Evolutionary conservation across 1,140 invertebrate species (phyloP).

Genomic region (Bathynomus jamesi): DNA sequence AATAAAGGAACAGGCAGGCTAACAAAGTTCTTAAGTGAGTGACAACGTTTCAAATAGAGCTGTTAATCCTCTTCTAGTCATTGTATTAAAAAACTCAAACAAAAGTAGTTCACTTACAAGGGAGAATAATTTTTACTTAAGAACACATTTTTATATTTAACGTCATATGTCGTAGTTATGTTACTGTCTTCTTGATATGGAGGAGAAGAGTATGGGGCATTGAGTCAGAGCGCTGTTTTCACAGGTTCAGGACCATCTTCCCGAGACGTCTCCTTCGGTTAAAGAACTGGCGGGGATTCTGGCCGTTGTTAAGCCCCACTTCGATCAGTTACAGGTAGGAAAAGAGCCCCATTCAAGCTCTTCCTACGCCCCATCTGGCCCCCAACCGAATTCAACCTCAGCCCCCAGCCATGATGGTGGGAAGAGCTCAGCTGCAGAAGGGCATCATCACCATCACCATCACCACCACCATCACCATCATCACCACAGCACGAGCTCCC

Average conservation of each 20-base stretch:
- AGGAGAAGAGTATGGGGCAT: too few species aligned
- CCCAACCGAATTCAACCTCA: neutral
- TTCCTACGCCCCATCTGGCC: too few species aligned
- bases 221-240: neutral
- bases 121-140: too few species aligned
- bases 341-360: neutral
- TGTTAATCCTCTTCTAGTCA: too few species aligned
- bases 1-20: too few species aligned
- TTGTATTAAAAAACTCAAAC: too few species aligned
- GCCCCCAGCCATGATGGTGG: neutral
- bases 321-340: neutral
- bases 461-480: neutral
- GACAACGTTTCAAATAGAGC: too few species aligned
- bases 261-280: neutral
- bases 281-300: neutral
- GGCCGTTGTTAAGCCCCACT: neutral
- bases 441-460: neutral
- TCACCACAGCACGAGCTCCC: neutral
- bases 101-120: too few species aligned
- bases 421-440: neutral
- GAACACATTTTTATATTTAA: too few species aligned
- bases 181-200: too few species aligned
- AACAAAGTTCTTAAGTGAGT: too few species aligned
- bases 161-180: too few species aligned
- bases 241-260: neutral